Evolutionary conservation across 1,140 invertebrate species (phyloP).

Genomic region (Panagrolaimus sp.): DNA sequence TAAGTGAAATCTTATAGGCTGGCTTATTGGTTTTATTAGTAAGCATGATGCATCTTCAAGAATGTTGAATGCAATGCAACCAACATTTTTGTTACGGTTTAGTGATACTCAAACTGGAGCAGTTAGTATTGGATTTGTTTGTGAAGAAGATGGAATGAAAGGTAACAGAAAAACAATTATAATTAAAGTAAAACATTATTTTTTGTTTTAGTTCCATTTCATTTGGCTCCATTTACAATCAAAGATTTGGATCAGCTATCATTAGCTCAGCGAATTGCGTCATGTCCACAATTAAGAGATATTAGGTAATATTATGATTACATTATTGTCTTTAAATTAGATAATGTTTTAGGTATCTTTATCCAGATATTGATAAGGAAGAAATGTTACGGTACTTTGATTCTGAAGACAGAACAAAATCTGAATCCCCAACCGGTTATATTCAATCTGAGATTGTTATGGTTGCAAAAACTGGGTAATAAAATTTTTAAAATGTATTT

Average conservation of each 20-base stretch:
- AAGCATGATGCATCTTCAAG: slow-evolving; percentile 54
- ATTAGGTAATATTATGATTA: slow-evolving; percentile 45
- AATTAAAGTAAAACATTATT: too few species aligned
- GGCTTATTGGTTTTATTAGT: slow-evolving; percentile 57
- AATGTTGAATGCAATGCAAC: slow-evolving; percentile 43
- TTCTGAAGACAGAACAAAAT: slow-evolving; percentile 49
- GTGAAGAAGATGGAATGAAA: slow-evolving; percentile 56
- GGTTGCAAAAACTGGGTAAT: slow-evolving; percentile 56
- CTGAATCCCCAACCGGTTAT: slow-evolving; percentile 51
- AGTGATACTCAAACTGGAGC: slow-evolving; percentile 59
- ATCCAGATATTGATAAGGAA: slow-evolving; percentile 58
- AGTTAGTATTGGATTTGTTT: slow-evolving; percentile 58
- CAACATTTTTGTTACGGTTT: slow-evolving; percentile 55
- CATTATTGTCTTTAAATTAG: too few species aligned
- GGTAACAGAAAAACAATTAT: background rate
- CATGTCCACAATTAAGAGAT: slow-evolving; percentile 56
- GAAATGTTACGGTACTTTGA: slow-evolving; percentile 57
- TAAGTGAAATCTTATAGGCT: slow-evolving; percentile 22
- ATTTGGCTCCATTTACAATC: slow-evolving; percentile 58
- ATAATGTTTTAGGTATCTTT: slow-evolving; percentile 43
- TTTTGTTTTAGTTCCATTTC: slow-evolving; percentile 53
- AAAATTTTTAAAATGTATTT: background rate
- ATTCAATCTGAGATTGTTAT: slow-evolving; percentile 59
- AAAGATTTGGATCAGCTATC: slow-evolving; percentile 59
- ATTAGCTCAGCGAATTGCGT: slow-evolving; percentile 53